Evolutionary conservation across 2,888 invertebrate species (phyloP), one percentile per base, ranked within the genome.

Genomic region (Graphium colonna): DNA sequence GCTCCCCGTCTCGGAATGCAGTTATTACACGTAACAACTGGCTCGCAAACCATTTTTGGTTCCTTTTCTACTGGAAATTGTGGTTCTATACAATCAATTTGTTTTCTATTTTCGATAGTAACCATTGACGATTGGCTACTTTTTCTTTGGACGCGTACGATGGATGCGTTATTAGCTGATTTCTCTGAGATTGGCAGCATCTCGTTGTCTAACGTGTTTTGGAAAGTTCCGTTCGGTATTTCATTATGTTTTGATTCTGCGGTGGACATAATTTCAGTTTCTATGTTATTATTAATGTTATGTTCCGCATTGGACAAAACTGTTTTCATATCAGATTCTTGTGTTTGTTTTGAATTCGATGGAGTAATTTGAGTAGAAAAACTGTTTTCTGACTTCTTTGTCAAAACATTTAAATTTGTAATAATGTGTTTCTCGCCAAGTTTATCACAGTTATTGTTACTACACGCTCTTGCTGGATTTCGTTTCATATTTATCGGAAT

Each of bases 321-420:
- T 8, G 2, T 13, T 38, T 8, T 41, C 21, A 21, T 21, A 21
- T 21, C 3, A 21, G 21, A 21, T 18, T 12, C 17, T 36, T 38
- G 15, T n/a, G 8, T 36, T 42, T 53, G 17, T 21, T 48, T 43
- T 15, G 18, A 7, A 5, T 44, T 48, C 18, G 21, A 26, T 16
- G n/a, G 40, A 13, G 21, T 16, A 21, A 39, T 12, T 12, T 21
- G 15, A 43, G 48, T 39, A 2, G 1, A 7, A 17, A 36, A 16
- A 10, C 26, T 4, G 12, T n/a, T 40, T 33, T 54, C 16, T 3
- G 9, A 13, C n/a, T 21, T 40, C 12, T 28, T 44, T 13, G 48
- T 44, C 3, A 36, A 38, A 33, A 49, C 40, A 49, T 54, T 54
- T 3, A 45, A 39, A n/a, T 48, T 40, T 12, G 44, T 45, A 33